Base-by-base conservation (phyloP, 2,797 vertebrate genomes). In the Erethizon dorsatum region DNA sequence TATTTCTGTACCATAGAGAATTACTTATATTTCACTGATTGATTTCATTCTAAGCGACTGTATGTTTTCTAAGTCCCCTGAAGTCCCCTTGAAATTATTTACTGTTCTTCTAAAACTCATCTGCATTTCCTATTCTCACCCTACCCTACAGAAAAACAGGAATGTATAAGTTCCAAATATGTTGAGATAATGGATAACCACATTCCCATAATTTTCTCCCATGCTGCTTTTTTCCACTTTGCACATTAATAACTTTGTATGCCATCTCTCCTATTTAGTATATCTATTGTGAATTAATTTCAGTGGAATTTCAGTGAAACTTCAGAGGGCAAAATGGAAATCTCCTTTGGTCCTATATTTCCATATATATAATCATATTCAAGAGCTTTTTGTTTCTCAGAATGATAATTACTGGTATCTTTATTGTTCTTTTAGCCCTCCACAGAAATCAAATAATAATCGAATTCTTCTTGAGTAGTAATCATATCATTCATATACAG, bases 361-460 rank as follows among this genome's bases (percentile, higher is more conserved):
- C 47, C 41, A 63, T 73, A n/a, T 41, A n/a, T 54, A 50, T 7
- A 57, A 75, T 41, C 14, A 69, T 26, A 95, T 52, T 96, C 13
- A 54, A 69, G 4, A 54, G 3, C 45, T 28, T 92, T 83, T 83
- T 79, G 45, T 50, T 41, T 71, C n/a, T 28, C 22, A 92, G n/a
- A 54, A 77, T 31, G 93, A 87, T 54, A 83, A 61, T 85, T 90
- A 86, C 85, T 69, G 83, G 65, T 82, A 45, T 37, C 7, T 26
- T 80, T 65, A 26, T 87, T 80, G 65, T 41, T 11, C 10, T 89
- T 37, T 77, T 0, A 8, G 17, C 20, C 22, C 13, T 84, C 31
- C 41, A 28, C 2, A 82, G 1, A 10, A 83, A 50, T 83, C 75
- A 88, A 91, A 88, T 5, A 28, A 77, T 77, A 50, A 90, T 6